These are phyloP conservation scores for Hymenopus coronatus DNA, from an alignment of 2,888 invertebrate species.

Conservation along the genomic window DNA sequence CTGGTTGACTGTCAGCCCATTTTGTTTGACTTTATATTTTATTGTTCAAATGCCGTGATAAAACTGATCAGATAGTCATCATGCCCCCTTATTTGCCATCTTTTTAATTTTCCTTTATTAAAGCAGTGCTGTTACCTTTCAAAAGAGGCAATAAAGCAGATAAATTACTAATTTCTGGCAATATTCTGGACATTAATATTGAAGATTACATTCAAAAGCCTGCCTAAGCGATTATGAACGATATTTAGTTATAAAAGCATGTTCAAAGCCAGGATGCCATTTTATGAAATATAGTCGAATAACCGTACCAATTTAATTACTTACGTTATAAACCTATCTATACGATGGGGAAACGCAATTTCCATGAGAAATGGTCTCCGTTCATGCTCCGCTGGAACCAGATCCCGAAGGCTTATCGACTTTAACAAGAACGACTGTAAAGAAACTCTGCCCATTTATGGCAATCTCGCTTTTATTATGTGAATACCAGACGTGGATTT, in stretches of 20 bases:
- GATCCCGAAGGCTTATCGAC: neutral
- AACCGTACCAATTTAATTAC: neutral
- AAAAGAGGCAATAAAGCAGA: no score
- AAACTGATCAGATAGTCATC: no score
- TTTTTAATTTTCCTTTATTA: no score
- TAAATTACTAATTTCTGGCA: no score
- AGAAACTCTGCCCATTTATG: neutral
- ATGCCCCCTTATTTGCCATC: no score
- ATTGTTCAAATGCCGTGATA: no score
- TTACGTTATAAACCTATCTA: neutral
- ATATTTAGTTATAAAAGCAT: neutral
- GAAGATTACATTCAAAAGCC: no score
- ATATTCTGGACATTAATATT: no score
- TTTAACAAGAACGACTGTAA: neutral
- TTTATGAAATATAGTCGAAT: no score
- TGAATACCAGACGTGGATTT: neutral
- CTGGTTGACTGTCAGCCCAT: no score
- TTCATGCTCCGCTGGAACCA: neutral
- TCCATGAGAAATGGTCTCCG: neutral
- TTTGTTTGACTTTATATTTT: no score
- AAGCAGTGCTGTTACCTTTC: no score
- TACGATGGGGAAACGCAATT: neutral
- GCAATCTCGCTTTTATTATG: neutral
- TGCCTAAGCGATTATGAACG: neutral
- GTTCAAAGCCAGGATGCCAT: neutral